Base-by-base conservation (phyloP, 2,113 vertebrate species). In the Neogale vison region DNA sequence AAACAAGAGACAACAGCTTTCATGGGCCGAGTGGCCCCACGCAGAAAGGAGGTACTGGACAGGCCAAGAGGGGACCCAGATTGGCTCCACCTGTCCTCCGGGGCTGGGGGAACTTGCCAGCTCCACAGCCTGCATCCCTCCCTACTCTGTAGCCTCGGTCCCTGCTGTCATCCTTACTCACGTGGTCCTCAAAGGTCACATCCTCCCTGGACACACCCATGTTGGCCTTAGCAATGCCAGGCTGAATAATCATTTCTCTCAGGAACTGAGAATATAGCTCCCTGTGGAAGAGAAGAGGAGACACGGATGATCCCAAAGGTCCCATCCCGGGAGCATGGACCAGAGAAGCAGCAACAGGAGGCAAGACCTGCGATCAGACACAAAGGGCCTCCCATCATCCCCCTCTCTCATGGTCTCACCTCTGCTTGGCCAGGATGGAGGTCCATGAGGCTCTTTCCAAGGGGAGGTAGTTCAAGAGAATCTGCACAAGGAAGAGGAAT, bases 171-270 rank as follows among this genome's bases (percentile, higher is more conserved):
- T 57, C 74, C 42, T 65, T 65, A 99, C 99, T 99, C 98, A 99
- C 99, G 0, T 99, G 99, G 93, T 99, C 99, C 97, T 99, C 99
- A 98, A 99, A 98, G 1, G 99, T 99, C 82, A 99, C 99, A 14
- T 99, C 99, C 98, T 99, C 99, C 98, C 99, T 99, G 98, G 99
- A 99, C 45, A 99, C 98, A 24, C 99, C 99, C 96, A 99, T 90
- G 98, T 99, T 99, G 95, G 99, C 99, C 98, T 99, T 99, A 96
- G 99, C 99, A 0, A 99, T 99, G 76, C 99, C 99, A 1, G 99
- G 99, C 98, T 99, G 99, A 93, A 99, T 99, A 95, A 99, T 99
- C 99, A 99, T 99, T 97, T 99, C 99, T 96, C 99, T 99, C 61
- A 99, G 98, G 97, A 99, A 99, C 98, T 99, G 99, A 29, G 99